These are phyloP conservation scores for Romanogobio albipinnatus DNA, from an alignment of 2,113 vertebrate genomes.

Conservation along the genomic window DNA sequence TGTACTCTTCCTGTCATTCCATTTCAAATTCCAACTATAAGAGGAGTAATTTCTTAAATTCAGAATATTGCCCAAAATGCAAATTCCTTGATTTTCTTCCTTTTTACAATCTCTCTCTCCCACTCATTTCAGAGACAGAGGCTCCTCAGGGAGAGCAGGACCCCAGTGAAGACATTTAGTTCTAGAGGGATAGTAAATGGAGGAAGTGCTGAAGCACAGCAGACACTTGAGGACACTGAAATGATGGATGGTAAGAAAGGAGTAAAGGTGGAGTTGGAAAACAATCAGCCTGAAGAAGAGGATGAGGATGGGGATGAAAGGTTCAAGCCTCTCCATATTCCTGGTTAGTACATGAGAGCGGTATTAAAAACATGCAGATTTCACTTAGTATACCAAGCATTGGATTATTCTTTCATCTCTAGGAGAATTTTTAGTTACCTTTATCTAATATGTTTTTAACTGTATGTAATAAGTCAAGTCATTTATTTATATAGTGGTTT, in stretches of 20 bases:
- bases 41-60: not conserved
- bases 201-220: conserved; percentile 60
- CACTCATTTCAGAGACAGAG: conserved; percentile 73
- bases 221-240: conserved; percentile 52
- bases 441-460: not conserved
- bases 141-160: conserved; percentile 67
- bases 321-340: conserved; percentile 74
- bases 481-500: not conserved
- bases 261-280: conserved; percentile 54
- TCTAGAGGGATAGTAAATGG: conserved; percentile 75
- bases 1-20: too few relatives aligned
- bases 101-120: too few relatives aligned
- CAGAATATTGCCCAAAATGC: not conserved
- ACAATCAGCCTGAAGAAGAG: conserved; percentile 65
- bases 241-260: conserved; percentile 61
- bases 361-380: not conserved
- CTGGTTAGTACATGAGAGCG: conserved; percentile 64
- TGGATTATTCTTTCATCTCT: not conserved
- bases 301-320: conserved; percentile 67
- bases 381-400: not conserved
- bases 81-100: not conserved
- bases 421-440: not conserved
- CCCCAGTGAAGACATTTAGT: conserved; percentile 65
- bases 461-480: not conserved
- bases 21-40: too few relatives aligned